Conservation (phyloP, 2,888 invertebrate genomes). For the Cyclophora albipunctata region DNA sequence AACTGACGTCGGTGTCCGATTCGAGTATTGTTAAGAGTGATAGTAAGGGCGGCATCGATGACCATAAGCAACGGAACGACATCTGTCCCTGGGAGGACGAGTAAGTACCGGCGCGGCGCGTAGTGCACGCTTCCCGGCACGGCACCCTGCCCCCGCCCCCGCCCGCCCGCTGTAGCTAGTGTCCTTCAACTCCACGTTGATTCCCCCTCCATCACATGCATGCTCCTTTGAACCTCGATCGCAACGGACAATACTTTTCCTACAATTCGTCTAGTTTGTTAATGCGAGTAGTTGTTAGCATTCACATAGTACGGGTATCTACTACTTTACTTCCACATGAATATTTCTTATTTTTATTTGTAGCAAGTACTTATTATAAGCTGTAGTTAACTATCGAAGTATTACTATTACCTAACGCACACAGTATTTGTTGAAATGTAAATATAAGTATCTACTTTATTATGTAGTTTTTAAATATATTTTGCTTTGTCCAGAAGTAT, state of each 20-base stretch:
- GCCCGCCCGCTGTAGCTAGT: not conserved
- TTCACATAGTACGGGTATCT: too few relatives aligned
- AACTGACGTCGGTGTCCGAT: conserved; percentile 59
- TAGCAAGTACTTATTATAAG: too few relatives aligned
- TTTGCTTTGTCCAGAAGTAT: not conserved
- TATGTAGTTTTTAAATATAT: conserved; percentile 4
- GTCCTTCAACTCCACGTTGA: not conserved
- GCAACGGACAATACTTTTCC: too few relatives aligned
- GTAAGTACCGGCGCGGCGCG: conserved; percentile 78
- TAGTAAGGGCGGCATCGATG: conserved; percentile 52
- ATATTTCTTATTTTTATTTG: too few relatives aligned
- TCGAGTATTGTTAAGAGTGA: conserved; percentile 64
- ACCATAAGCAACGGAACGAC: conserved; percentile 80
- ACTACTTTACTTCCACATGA: too few relatives aligned
- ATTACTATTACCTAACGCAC: too few relatives aligned
- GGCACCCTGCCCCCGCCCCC: not conserved
- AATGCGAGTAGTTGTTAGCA: too few relatives aligned
- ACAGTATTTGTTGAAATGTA: too few relatives aligned
- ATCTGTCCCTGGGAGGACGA: conserved; percentile 97
- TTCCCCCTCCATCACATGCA: not conserved
- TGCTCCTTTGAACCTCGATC: too few relatives aligned
- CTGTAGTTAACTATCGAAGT: too few relatives aligned
- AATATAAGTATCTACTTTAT: too few relatives aligned
- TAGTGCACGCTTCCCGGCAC: not conserved
- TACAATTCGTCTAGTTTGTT: too few relatives aligned